Conservation (phyloP, 2,113 vertebrate species). For the Micronycteris hirsuta region DNA sequence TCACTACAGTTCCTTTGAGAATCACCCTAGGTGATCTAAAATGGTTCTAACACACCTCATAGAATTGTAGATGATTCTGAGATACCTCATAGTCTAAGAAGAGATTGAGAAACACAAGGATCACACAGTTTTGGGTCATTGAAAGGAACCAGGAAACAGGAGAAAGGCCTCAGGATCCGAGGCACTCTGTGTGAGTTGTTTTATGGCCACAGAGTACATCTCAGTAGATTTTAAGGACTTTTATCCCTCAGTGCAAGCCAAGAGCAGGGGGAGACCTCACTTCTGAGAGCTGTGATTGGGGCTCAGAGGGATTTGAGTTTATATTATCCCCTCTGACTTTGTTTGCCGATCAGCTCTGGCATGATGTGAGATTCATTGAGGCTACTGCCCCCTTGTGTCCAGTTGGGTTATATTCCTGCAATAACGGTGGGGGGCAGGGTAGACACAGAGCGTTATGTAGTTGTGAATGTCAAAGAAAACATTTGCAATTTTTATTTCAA, state of each 20-base stretch:
- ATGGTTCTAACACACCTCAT: not conserved
- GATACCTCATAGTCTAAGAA: not conserved
- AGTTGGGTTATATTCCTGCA: not conserved
- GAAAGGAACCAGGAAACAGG: not conserved
- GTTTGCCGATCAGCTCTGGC: not conserved
- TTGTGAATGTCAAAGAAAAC: not conserved
- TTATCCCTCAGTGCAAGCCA: not conserved
- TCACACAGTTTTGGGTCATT: not conserved
- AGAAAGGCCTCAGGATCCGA: not conserved
- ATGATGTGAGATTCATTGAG: not conserved
- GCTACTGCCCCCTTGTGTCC: not conserved
- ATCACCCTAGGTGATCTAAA: not conserved
- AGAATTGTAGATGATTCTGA: not conserved
- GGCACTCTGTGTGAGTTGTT: not conserved
- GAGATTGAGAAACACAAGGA: not conserved
- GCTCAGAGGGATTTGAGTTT: not conserved
- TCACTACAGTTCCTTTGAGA: not conserved
- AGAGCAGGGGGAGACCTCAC: not conserved
- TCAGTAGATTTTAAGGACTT: not conserved
- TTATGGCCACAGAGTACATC: not conserved
- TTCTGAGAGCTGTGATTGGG: not conserved
- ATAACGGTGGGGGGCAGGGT: not conserved
- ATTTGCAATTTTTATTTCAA: too few relatives aligned
- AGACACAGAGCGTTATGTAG: not conserved
- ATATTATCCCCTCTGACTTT: not conserved